Evolutionary conservation across 2,888 invertebrate genomes (phyloP).

Genomic region (Scrobipalpa costella): DNA sequence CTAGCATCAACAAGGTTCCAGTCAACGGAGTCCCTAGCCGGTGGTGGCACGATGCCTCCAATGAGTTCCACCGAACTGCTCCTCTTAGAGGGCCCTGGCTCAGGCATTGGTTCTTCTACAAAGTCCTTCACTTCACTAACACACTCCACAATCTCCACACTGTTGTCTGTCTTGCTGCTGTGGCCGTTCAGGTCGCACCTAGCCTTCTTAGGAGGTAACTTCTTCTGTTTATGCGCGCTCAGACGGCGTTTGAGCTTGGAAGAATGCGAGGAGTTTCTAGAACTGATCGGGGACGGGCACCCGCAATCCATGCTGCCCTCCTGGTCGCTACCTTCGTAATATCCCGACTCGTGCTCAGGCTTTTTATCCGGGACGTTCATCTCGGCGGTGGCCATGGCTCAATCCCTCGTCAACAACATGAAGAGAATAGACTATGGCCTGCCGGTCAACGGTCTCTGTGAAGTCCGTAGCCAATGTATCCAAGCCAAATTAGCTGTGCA

Average conservation of each 20-base stretch:
- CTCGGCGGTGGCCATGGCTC: slow-evolving; percentile 77
- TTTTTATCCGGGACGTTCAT: slow-evolving; percentile 84
- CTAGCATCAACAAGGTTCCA: slow-evolving; percentile 78
- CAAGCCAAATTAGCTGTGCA: background rate
- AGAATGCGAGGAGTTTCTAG: slow-evolving; percentile 73
- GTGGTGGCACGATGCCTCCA: slow-evolving; percentile 68
- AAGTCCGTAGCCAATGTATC: background rate
- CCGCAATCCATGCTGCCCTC: slow-evolving; percentile 82
- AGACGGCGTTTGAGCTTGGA: slow-evolving; percentile 66
- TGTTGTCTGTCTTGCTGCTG: slow-evolving; percentile 54
- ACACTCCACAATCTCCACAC: slow-evolving; percentile 70
- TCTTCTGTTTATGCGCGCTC: slow-evolving; percentile 65
- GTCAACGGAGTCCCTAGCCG: slow-evolving; percentile 71
- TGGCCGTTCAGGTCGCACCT: slow-evolving; percentile 64
- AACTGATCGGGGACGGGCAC: slow-evolving; percentile 72
- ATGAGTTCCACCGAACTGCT: slow-evolving; percentile 74
- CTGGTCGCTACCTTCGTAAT: slow-evolving; percentile 88
- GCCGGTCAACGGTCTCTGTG: slow-evolving; percentile 39
- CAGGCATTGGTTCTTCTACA: slow-evolving; percentile 52
- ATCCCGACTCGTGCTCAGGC: slow-evolving; percentile 90
- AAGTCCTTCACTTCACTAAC: slow-evolving; percentile 54
- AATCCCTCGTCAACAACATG: slow-evolving; percentile 69
- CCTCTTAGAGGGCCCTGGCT: slow-evolving; percentile 64
- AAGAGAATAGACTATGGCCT: slow-evolving; percentile 42
- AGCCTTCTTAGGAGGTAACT: slow-evolving; percentile 60